These are phyloP conservation scores for Drosophila subquinaria DNA, from an alignment of 2,888 invertebrate genomes.

Conservation along the genomic window DNA sequence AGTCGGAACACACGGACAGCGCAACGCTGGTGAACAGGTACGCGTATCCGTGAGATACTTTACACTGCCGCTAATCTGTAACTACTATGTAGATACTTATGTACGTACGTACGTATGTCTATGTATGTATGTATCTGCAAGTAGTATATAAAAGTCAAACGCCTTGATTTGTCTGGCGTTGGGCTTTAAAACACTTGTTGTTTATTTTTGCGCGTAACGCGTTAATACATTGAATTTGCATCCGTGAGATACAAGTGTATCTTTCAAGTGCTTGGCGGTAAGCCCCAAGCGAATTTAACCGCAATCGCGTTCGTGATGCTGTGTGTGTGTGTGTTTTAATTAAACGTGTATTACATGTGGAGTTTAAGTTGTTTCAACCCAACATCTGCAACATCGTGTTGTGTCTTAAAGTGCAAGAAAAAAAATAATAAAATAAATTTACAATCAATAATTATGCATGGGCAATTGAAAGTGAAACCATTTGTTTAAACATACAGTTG, in stretches of 20 bases:
- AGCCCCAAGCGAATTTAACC: slow-evolving; percentile 13
- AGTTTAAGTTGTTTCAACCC: background rate
- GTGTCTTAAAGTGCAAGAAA: slow-evolving; percentile 6
- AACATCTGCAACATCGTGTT: slow-evolving; percentile 13
- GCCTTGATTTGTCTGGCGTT: slow-evolving; percentile 20
- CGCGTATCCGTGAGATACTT: slow-evolving; percentile 65
- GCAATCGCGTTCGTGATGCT: background rate
- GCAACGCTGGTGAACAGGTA: slow-evolving; percentile 83
- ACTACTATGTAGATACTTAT: slow-evolving; percentile 21
- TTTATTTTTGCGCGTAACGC: slow-evolving; percentile 27
- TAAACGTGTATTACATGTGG: slow-evolving; percentile 16
- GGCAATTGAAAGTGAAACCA: slow-evolving; percentile 24
- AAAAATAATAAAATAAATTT: background rate
- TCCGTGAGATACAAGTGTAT: slow-evolving; percentile 30
- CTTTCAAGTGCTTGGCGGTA: slow-evolving; percentile 26
- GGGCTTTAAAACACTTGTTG: slow-evolving; percentile 55
- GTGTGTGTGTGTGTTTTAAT: slow-evolving; percentile 12
- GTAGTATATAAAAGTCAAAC: slow-evolving; percentile 19
- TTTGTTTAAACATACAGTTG: background rate
- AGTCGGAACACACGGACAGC: slow-evolving; percentile 85
- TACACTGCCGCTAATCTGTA: slow-evolving; percentile 45
- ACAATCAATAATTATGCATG: slow-evolving; percentile 39
- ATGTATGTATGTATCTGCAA: background rate
- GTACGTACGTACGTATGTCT: background rate
- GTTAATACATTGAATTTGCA: slow-evolving; percentile 22